phyloP scores from a whole-genome alignment of 2,888 invertebrate species.

The Hirtodrosophila alboralis region DNA sequence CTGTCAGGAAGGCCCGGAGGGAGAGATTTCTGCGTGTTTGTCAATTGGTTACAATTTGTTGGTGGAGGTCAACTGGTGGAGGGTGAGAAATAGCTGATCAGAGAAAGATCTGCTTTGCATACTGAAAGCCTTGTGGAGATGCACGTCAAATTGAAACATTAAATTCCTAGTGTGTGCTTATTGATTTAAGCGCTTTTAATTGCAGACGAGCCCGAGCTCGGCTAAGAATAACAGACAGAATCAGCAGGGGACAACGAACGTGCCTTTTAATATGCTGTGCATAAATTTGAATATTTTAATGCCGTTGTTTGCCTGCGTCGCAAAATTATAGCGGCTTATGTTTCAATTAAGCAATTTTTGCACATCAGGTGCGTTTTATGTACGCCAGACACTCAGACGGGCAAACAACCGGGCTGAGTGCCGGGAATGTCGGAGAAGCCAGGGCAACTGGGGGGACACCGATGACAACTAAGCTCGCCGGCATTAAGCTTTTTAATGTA shows the following conservation, averaged over 20 bases:
- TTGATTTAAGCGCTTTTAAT: constrained; percentile 64
- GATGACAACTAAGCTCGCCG: constrained; percentile 51
- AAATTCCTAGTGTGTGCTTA: constrained; percentile 26
- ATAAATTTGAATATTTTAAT: constrained; percentile 72
- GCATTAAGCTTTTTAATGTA: constrained; percentile 70
- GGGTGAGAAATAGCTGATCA: neutral
- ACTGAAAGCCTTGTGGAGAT: constrained; percentile 25
- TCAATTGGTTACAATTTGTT: constrained; percentile 21
- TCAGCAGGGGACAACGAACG: constrained; percentile 34
- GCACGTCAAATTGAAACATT: constrained; percentile 11
- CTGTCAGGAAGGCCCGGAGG: constrained; percentile 34
- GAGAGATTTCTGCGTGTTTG: constrained; percentile 28
- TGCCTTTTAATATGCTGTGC: constrained; percentile 63
- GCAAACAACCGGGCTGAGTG: constrained; percentile 30
- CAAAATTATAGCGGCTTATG: constrained; percentile 76
- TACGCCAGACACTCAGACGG: constrained; percentile 45
- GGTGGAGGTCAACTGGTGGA: constrained; percentile 3
- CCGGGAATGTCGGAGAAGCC: too few species aligned
- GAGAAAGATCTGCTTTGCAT: constrained; percentile 43
- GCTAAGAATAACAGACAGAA: constrained; percentile 16
- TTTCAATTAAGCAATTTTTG: constrained; percentile 77
- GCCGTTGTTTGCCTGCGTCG: constrained; percentile 37
- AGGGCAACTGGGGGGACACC: constrained; percentile 17
- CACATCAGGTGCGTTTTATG: constrained; percentile 78
- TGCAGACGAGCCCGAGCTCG: constrained; percentile 38